Base-by-base conservation (phyloP, 1,140 invertebrate genomes). In the Zaprionus inermis region DNA sequence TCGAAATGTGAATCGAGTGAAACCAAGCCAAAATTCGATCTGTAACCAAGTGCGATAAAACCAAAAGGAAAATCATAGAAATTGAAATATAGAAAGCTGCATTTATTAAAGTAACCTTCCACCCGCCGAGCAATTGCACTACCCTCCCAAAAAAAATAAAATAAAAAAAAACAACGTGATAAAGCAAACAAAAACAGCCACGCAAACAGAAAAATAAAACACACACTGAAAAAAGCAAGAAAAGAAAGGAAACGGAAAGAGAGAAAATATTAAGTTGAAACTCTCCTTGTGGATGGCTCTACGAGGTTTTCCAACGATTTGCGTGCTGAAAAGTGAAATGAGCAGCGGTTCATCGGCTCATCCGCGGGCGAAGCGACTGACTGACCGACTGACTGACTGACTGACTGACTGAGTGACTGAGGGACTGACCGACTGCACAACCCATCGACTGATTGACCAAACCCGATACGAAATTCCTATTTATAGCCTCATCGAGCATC, bases 401-500 rank as follows among this genome's bases (percentile, higher is more conserved):
- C 41, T 20, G 44, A 46, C 44, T 38, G 36, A 12, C 16, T 46
- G 16, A 18, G 7, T 2, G 41, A 44, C n/a, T 20, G 44, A 11
- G 14, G 36, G 14, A 38, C 41, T 44, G 41, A 18, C 16, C 16
- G 16, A 18, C 41, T 44, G 41, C 6, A 18, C 44, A 22, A 22
- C 18, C 44, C 18, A 22, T 49, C 44, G 44, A 49, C 44, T 49
- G 44, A 49, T 20, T 49, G 18, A 49, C 18, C 44, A 49, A 49
- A 11, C 44, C 16, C 16, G n/a, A 89, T 72, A 59, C 71, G 36
- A 84, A 88, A 88, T 88, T 81, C 71, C 85, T 88, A 88, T 88
- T 88, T 88, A 81, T 88, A 88, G 84, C 81, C 44, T 49, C 44
- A 49, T 49, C 44, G 55, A 65, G 38, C 18, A 49, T 49, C 44